A percentile compares a stretch with the other conserved stretches of the same genome.
These are phyloP conservation scores for Polyommatus icarus DNA, from an alignment of 2,888 invertebrate species.

Conservation along the genomic window DNA sequence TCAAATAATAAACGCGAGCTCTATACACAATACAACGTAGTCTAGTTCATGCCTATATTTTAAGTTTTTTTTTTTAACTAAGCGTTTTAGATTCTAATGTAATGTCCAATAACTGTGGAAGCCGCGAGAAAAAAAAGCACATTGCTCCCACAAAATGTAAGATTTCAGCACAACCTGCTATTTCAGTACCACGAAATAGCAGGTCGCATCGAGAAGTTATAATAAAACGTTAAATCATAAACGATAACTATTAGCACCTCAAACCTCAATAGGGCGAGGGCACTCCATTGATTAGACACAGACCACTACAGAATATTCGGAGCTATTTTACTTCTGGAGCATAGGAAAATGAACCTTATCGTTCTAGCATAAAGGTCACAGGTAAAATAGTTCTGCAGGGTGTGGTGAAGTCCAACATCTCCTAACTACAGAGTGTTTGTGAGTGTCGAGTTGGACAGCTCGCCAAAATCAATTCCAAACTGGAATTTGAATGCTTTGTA, in stretches of 20 bases:
- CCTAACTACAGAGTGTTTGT: constrained; percentile 16
- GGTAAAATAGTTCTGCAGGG: not conserved
- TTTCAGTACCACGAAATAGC: not conserved
- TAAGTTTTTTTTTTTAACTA: no score
- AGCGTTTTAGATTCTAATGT: no score
- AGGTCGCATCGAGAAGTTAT: not conserved
- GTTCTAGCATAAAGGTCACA: not conserved
- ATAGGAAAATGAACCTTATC: not conserved
- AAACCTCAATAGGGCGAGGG: constrained; percentile 1
- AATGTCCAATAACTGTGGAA: no score
- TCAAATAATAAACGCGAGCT: no score
- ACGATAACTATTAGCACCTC: not conserved
- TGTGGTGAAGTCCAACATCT: not conserved
- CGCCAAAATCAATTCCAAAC: not conserved
- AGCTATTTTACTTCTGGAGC: not conserved
- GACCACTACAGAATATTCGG: not conserved
- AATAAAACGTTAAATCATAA: not conserved
- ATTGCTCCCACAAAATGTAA: no score
- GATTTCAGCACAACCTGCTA: no score
- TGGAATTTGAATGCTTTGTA: constrained; percentile 3
- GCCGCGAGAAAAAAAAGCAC: no score
- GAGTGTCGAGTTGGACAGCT: constrained; percentile 28
- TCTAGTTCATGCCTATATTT: no score
- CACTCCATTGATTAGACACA: constrained; percentile 27
- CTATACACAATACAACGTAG: no score